A percentile compares a stretch with the other conserved stretches of the same genome.
phyloP scores from a whole-genome alignment of 2,113 vertebrate species.

The Cepphus grylle region DNA sequence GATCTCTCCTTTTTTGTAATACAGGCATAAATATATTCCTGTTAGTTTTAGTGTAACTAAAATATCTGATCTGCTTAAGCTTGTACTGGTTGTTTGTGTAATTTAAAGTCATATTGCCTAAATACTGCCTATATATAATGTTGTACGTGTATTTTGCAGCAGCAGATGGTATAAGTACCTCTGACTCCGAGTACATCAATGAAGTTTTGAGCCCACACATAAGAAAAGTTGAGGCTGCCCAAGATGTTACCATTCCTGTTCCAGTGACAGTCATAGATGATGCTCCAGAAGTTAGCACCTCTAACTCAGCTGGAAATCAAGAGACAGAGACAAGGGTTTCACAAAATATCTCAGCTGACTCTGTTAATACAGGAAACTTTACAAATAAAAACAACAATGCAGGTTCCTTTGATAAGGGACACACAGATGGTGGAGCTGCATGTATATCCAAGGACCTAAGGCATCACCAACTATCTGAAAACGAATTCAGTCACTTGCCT shows the following conservation, averaged over 20 bases:
- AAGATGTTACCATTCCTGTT: constrained; percentile 74
- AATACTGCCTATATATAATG: neutral
- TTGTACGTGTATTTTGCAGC: constrained; percentile 53
- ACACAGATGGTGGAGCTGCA: neutral
- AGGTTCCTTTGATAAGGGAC: constrained; percentile 47
- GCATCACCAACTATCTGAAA: neutral
- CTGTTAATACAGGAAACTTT: neutral
- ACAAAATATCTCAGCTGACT: constrained; percentile 18
- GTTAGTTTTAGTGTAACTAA: neutral
- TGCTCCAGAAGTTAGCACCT: constrained; percentile 66
- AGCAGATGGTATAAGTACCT: constrained; percentile 41
- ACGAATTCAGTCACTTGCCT: neutral
- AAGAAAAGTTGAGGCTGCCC: neutral
- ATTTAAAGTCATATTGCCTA: neutral
- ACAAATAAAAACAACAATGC: constrained; percentile 83
- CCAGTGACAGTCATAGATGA: constrained; percentile 93
- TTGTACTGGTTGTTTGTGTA: neutral
- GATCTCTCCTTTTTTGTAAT: neutral
- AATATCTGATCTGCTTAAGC: neutral
- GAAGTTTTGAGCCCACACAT: neutral
- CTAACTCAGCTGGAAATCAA: neutral
- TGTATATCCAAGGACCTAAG: neutral
- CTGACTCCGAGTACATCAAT: constrained; percentile 12
- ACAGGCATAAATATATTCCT: neutral
- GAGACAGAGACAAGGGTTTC: neutral